A percentile compares a stretch with the other conserved stretches of the same genome.
Conservation (phyloP, 2,113 vertebrate genomes). For the Pleuronectes platessa region DNA sequence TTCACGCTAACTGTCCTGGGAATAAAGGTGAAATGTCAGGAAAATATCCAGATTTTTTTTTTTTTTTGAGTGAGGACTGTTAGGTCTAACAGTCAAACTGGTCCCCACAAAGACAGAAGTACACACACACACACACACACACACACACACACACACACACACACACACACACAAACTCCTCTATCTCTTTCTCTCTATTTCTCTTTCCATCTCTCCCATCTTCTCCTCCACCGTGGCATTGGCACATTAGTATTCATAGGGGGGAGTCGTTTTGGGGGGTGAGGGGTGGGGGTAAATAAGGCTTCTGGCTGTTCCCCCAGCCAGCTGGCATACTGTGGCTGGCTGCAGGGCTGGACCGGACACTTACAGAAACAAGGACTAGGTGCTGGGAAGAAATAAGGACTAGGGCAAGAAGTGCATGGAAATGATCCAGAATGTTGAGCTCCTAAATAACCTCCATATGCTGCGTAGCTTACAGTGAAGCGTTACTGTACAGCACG, state of each 20-base stretch:
- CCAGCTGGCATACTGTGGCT: conserved; percentile 69
- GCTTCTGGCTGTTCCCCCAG: conserved; percentile 60
- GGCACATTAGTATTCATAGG: conserved; percentile 71
- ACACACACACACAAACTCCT: conserved; percentile 9
- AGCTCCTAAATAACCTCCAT: conserved; percentile 32
- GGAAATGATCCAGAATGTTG: conserved; percentile 42
- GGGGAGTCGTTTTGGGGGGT: conserved; percentile 31
- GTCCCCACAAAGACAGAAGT: neutral
- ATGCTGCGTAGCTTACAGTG: conserved; percentile 23
- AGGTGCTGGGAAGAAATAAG: conserved; percentile 43
- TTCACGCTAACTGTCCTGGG: too few relatives aligned
- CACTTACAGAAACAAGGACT: conserved; percentile 60
- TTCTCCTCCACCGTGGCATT: conserved; percentile 42
- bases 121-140: neutral
- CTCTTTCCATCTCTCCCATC: conserved; percentile 36
- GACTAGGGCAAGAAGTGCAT: conserved; percentile 28
- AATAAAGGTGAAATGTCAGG: too few relatives aligned
- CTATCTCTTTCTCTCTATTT: conserved; percentile 13
- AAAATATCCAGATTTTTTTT: too few relatives aligned
- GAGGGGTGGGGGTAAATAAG: conserved; percentile 43
- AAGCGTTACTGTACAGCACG: conserved; percentile 16
- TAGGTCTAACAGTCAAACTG: neutral
- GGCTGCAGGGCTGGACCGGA: conserved; percentile 53
- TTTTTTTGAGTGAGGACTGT: neutral
- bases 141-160: neutral